These are phyloP conservation scores for Scaeva pyrastri DNA, from an alignment of 2,888 invertebrate species.

Conservation along the genomic window DNA sequence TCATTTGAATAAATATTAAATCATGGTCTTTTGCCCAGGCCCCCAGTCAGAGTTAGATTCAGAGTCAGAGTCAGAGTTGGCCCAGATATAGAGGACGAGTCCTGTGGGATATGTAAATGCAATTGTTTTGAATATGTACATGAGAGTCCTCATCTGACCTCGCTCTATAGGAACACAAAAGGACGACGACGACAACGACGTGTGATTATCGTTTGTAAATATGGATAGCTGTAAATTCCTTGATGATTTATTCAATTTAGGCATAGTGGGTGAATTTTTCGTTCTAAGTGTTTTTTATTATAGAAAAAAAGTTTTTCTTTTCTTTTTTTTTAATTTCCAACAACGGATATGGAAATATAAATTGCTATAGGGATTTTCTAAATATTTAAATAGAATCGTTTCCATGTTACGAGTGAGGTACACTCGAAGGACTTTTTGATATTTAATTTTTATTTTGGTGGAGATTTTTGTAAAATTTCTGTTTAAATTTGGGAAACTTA, in stretches of 20 bases:
- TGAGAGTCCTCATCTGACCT: constrained; percentile 2
- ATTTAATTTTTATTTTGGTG: background rate
- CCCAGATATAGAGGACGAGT: background rate
- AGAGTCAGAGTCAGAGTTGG: no score
- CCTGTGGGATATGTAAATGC: constrained; percentile 63
- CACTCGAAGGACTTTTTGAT: constrained; percentile 2
- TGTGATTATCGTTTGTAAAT: constrained; percentile 47
- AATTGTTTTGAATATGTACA: constrained; percentile 44
- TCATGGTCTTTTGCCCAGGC: constrained; percentile 25
- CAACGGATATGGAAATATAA: background rate
- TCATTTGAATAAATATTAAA: constrained; percentile 75
- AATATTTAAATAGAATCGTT: background rate
- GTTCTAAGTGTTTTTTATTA: constrained; percentile 12
- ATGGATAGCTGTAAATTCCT: constrained; percentile 17
- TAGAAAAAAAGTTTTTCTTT: background rate
- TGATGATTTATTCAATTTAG: constrained; percentile 56
- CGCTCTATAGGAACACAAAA: background rate
- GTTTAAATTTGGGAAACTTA: background rate
- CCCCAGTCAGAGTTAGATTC: no score
- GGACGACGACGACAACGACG: background rate
- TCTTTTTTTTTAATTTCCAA: constrained; percentile 5
- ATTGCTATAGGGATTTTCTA: constrained; percentile 15
- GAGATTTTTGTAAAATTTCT: background rate
- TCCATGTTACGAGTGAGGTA: background rate
- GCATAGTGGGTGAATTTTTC: background rate